Evolutionary conservation across 2,113 vertebrate genomes (phyloP), one percentile per base, ranked within the genome.

Genomic region (Ammospiza caudacuta): DNA sequence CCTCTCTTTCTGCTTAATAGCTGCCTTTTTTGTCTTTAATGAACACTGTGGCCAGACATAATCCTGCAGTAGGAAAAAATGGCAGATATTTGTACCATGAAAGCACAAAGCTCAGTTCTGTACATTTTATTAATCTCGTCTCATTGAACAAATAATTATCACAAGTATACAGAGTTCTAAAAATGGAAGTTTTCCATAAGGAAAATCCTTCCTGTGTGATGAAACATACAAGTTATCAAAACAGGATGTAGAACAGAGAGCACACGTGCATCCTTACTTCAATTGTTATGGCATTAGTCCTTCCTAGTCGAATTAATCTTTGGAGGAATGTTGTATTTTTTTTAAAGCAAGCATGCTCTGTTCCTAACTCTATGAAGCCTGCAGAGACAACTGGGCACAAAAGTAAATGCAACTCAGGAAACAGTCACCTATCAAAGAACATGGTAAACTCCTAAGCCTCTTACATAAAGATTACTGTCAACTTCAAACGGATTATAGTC

Each of bases 131-230:
- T 91, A 80, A 81, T 29, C 64, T 72, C 43, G 27, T 47, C 35
- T 76, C 31, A 43, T 14, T 49, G 35, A 59, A 69, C 22, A 15
- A 90, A 21, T 61, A 84, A 20, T 68, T 77, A 47, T n/a, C 29
- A 74, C 66, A 77, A 92, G 37, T n/a, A 57, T 15, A 78, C 16
- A 92, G 14, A 75, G n/a, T 11, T 78, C 92, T 90, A 93, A 92
- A 95, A 89, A 72, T 61, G 37, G 86, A 87, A 92, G 47, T 12
- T 68, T 95, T 92, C 90, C 83, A 43, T 29, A 94, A 68, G 86
- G 85, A 97, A 94, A 95, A 77, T 61, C 83, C 83, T 96, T 93
- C 92, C 88, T 82, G 52, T 61, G 73, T 54, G 61, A 93, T 52
- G 33, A 92, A 88, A 68, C 21, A 63, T 63, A 41, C 23, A 83